phyloP scores from a whole-genome alignment of 2,888 invertebrate species.

The Eupithecia inturbata region DNA sequence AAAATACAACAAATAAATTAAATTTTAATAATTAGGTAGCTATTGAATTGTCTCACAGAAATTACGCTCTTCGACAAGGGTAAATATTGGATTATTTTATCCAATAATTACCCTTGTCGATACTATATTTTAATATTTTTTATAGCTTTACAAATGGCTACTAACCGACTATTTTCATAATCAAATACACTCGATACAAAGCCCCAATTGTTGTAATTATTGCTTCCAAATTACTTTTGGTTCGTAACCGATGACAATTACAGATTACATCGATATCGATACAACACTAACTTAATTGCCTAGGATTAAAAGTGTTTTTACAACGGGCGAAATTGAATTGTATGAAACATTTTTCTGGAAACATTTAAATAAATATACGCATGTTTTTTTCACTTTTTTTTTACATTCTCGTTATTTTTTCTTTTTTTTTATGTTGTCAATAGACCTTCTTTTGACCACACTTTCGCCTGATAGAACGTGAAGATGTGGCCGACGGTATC shows the following conservation, averaged over 20 bases:
- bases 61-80: slow-evolving; percentile 5
- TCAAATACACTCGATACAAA: slow-evolving; percentile 37
- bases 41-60: slow-evolving; percentile 6
- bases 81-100: no score
- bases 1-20: slow-evolving; percentile 6
- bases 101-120: slow-evolving; percentile 22
- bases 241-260: slow-evolving; percentile 36
- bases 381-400: no score
- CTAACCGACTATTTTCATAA: slow-evolving; percentile 37
- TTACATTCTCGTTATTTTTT: no score
- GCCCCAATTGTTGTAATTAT: slow-evolving; percentile 36
- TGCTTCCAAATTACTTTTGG: slow-evolving; percentile 32
- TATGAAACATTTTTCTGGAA: neutral
- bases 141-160: slow-evolving; percentile 25
- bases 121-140: slow-evolving; percentile 16
- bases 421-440: no score
- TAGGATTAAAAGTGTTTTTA: slow-evolving; percentile 23
- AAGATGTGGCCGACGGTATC: no score
- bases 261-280: slow-evolving; percentile 34
- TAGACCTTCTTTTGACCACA: no score
- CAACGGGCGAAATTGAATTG: neutral
- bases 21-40: slow-evolving; percentile 14
- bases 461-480: no score
- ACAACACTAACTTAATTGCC: slow-evolving; percentile 27
- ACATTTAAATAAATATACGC: neutral